Evolutionary conservation across 2,113 vertebrate species (phyloP).

Genomic region (Urocynchramus pylzowi): DNA sequence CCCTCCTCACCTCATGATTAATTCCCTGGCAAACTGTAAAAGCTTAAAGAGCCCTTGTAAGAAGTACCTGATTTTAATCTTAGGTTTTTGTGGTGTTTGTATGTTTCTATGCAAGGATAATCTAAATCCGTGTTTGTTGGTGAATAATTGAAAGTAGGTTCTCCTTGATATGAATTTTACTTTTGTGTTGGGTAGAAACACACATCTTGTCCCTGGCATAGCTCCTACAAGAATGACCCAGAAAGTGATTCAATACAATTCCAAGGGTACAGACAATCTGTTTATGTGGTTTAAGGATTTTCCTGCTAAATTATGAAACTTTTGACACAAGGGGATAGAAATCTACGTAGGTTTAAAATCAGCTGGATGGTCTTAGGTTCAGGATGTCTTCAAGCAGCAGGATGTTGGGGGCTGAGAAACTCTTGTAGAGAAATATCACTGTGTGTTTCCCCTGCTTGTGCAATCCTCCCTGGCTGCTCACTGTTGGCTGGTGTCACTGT

Average conservation of each 20-base stretch:
- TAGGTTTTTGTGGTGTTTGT: neutral
- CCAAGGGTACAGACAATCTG: neutral
- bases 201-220: neutral
- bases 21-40: neutral
- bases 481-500: neutral
- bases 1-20: neutral
- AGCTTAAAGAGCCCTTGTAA: neutral
- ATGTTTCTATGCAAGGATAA: neutral
- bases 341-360: neutral
- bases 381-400: rapidly evolving
- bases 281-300: neutral
- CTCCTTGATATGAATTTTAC: neutral
- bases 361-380: neutral
- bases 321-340: neutral
- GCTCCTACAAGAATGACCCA: neutral
- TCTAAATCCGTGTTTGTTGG: neutral
- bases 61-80: neutral
- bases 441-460: neutral
- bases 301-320: neutral
- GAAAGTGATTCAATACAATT: neutral
- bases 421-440: neutral
- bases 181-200: neutral
- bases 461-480: neutral
- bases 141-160: neutral
- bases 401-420: neutral